Evolutionary conservation across 64 coral and sea anemone species (phyloP), one percentile per base, ranked within the genome.

Genomic region (Montipora cactus): DNA sequence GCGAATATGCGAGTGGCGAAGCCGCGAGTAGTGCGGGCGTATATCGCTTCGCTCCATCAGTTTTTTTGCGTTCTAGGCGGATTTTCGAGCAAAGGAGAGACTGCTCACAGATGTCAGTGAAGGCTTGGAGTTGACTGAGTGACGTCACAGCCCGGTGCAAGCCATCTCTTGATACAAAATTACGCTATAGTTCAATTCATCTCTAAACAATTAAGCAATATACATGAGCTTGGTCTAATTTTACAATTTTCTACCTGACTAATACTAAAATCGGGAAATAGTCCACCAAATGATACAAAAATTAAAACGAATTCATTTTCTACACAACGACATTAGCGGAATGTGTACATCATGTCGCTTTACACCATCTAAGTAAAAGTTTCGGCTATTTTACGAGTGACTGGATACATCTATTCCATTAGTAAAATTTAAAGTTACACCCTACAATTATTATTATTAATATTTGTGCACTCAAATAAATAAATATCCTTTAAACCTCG

Each of bases 401-500:
- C 21, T 6, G 55, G 9, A 62, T 44, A 82, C 59, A 66, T 28
- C 8, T 59, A 15, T 19, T 45, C 23, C 8, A 62, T 59, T 37
- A 37, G 37, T 37, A 37, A 66, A 64, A 14, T 82, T 10, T 6
- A 82, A 28, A 45, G 7, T 51, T 82, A 64, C 80, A 37, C 14
- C 10, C 80, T 82, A 64, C 14, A 82, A 44, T 46, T 59, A 82
- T 66, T 57, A 57, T 11, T 8, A 57, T 57, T 8, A 82, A 14
- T 64, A 64, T 64, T 12, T 82, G 22, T 81, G 79, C 80, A 82
- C 8, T 12, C 22, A 82, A 82, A 82, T 82, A 82, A 81, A 81
- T 81, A 62, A 81, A 61, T 81, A 81, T 61, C 82, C 45, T 49
- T 45, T 15, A 22, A 19, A 2, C 82, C 62, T 72, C n/a, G 51